A percentile compares a stretch with the other conserved stretches of the same genome.
Evolutionary conservation across 2,113 vertebrate species (phyloP).

Genomic region (Sclerurus mexicanus): DNA sequence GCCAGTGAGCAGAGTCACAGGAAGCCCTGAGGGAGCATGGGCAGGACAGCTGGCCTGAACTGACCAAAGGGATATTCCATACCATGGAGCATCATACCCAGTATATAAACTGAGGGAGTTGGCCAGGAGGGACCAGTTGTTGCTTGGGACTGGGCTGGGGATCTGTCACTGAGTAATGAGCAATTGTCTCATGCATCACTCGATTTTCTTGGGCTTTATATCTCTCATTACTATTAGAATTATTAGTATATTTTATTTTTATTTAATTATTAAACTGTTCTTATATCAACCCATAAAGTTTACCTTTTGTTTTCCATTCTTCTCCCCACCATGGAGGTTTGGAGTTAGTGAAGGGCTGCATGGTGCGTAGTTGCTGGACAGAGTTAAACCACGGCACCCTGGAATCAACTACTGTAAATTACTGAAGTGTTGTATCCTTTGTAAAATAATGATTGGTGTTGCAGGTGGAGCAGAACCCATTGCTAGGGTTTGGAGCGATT

Average conservation of each 20-base stretch:
- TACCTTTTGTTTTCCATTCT: background rate
- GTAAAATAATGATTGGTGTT: constrained; percentile 27
- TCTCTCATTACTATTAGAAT: background rate
- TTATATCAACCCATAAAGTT: background rate
- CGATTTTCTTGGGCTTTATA: background rate
- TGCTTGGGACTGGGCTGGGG: background rate
- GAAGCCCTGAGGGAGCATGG: background rate
- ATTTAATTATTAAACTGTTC: background rate
- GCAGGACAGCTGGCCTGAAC: background rate
- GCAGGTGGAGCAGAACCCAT: constrained; percentile 91
- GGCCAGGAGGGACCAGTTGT: background rate
- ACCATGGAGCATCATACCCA: background rate
- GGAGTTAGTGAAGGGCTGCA: background rate
- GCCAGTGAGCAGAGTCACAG: background rate
- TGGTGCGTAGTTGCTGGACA: background rate
- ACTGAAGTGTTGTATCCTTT: background rate
- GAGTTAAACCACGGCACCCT: background rate
- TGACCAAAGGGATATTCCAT: background rate
- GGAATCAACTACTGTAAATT: background rate
- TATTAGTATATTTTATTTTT: background rate
- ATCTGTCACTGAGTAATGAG: background rate
- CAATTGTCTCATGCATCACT: background rate
- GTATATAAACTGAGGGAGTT: background rate
- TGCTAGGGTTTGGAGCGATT: constrained; percentile 87
- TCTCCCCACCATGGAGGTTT: background rate